phyloP scores from a whole-genome alignment of 2,888 invertebrate species.

The Spisula subtruncata region DNA sequence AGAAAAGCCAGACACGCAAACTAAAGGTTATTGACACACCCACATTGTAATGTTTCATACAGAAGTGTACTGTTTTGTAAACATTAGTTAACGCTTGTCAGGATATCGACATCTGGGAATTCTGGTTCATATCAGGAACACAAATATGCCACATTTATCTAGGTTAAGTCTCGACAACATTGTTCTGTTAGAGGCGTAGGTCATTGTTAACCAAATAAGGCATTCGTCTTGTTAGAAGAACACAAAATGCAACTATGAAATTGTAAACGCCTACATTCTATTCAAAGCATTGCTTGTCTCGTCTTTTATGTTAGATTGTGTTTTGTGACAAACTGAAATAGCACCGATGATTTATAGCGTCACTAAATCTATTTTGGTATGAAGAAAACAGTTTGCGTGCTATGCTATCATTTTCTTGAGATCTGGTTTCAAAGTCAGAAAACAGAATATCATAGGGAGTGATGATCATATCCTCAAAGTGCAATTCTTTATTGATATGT shows the following conservation, averaged over 20 bases:
- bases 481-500: too few relatives aligned
- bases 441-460: background rate
- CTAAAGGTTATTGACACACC: background rate
- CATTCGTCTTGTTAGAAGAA: background rate
- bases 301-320: background rate
- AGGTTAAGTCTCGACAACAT: background rate
- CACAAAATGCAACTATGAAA: background rate
- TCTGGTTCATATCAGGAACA: background rate
- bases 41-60: too few relatives aligned
- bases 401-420: background rate
- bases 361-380: background rate
- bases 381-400: background rate
- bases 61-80: too few relatives aligned
- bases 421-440: background rate
- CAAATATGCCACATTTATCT: background rate
- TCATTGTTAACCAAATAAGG: background rate
- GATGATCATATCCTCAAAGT: too few relatives aligned
- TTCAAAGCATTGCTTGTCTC: background rate
- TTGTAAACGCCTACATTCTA: background rate
- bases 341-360: background rate
- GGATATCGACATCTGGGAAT: background rate
- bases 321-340: background rate
- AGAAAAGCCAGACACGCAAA: background rate
- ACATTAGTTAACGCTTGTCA: too few relatives aligned
- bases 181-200: background rate